These are phyloP conservation scores for Macrotus californicus DNA, from an alignment of 2,113 vertebrate species.

Conservation along the genomic window DNA sequence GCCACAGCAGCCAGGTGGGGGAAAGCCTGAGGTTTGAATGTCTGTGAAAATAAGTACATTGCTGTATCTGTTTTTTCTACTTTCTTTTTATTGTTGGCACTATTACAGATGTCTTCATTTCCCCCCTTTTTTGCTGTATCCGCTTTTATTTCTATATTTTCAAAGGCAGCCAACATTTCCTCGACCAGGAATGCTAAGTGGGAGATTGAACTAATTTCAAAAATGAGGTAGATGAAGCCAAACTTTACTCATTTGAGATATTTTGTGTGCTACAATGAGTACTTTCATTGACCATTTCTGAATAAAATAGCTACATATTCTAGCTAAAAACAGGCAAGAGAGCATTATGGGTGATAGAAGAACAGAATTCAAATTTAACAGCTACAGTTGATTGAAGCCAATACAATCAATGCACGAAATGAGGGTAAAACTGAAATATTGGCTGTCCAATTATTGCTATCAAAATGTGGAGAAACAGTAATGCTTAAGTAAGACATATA, in stretches of 20 bases:
- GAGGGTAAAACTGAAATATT: neutral
- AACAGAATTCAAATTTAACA: constrained; percentile 33
- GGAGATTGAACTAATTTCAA: constrained; percentile 15
- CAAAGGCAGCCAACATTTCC: constrained; percentile 41
- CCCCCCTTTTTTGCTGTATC: neutral
- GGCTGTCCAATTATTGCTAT: neutral
- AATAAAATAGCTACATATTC: constrained; percentile 43
- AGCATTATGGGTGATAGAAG: neutral
- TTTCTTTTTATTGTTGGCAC: no score
- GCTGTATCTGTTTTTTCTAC: neutral
- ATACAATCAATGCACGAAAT: constrained; percentile 39
- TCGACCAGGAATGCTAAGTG: constrained; percentile 2
- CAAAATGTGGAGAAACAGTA: constrained; percentile 33
- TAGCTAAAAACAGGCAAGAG: constrained; percentile 23
- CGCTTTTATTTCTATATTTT: constrained; percentile 19
- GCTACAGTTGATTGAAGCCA: constrained; percentile 32
- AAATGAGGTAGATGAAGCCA: constrained; percentile 31
- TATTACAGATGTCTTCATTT: no score
- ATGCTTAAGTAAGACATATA: constrained; percentile 29
- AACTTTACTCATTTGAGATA: constrained; percentile 39
- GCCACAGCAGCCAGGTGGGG: constrained; percentile 26
- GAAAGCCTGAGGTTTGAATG: neutral
- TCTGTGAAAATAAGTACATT: constrained; percentile 46
- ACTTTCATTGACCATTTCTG: constrained; percentile 47
- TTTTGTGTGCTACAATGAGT: constrained; percentile 13